Evolutionary conservation across 2,797 vertebrate species (phyloP), one percentile per base, ranked within the genome.

Genomic region (Astyanax mexicanus): DNA sequence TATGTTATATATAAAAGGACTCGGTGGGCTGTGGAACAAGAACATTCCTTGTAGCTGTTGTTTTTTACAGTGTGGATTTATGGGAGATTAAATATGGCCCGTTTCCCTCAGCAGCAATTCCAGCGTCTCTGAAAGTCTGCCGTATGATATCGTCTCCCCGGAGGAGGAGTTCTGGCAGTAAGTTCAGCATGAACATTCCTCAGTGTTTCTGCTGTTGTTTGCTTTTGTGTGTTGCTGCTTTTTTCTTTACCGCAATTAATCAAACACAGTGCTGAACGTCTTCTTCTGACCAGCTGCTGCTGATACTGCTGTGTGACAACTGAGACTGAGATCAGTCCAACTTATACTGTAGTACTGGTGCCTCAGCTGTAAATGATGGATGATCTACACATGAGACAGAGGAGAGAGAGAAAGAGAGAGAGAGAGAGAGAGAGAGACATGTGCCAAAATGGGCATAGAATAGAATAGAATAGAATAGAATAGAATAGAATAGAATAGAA

Each of bases 131-230:
- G 66, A 1, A 73, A 17, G 4, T n/a, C 38, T 0, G 0, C 4
- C 7, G 1, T 25, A 3, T 0, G 7, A 0, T 0, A 0, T 12
- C 1, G 71, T 0, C 0, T 90, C 92, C 3, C 84, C 96, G 0
- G 92, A 96, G 81, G 85, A 90, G 68, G 95, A 98, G 83, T 98
- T 95, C 87, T 98, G 94, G 94, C 88, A 82, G 97, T 98, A 91
- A 78, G 94, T 93, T 77, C 51, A 84, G 76, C 44, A 55, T 35
- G 44, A 2, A 54, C n/a, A 60, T 62, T 64, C 19, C 49, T 23
- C 13, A 21, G n/a, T 42, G 3, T 69, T 49, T 21, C n/a, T 13
- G 19, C 49, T 54, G 23, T 21, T 44, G 25, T 70, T 42, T 19
- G 29, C 51, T 45, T 67, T 19, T 6, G 17, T 25, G n/a, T 3